Evolutionary conservation across 1,140 invertebrate genomes (phyloP), one percentile per base, ranked within the genome.

Genomic region (Drosophila sproati): DNA sequence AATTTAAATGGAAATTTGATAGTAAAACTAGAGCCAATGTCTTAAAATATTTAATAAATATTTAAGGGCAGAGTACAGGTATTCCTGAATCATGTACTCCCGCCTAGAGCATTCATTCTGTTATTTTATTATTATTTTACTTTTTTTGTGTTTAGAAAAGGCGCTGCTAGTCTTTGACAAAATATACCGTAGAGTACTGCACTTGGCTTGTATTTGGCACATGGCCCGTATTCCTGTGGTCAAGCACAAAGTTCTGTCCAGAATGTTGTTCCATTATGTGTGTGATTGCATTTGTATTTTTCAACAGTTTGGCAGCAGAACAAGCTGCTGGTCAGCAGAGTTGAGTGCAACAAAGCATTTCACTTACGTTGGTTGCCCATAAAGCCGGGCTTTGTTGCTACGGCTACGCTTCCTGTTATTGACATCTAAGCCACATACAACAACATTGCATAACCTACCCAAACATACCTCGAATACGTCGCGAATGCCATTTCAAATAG

Each of bases 291-390:
- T 6, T 50, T 41, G 54, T 54, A 48, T 57, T 67, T 67, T 67
- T 48, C 31, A 45, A 51, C 54, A 57, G 67, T 73, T 59, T 59
- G 41, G 47, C 43, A 56, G 62, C 39, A 63, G 41, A 12, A 63
- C 32, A 12, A 28, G 32, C 59, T 55, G n/a, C 68, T 70, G 68
- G 59, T 52, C 68, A 62, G 60, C 52, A 39, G 47, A 59, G 52
- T 32, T 59, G 55, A 67, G 70, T 67, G 62, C 61, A 63, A 71
- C 64, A 60, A 63, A 64, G 68, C 60, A 71, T 59, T 52, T 66
- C 32, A 57, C 52, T 20, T 28, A 29, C 29, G 41, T 57, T 47
- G 41, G 29, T 45, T 60, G 20, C 35, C 10, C 20, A 20, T 20
- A 20, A 20, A 1, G 20, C 20, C 20, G 20, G 20, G 20, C 20